Evolutionary conservation across 2,888 invertebrate genomes (phyloP), one percentile per base, ranked within the genome.

Genomic region (Rhogogaster chlorosoma): DNA sequence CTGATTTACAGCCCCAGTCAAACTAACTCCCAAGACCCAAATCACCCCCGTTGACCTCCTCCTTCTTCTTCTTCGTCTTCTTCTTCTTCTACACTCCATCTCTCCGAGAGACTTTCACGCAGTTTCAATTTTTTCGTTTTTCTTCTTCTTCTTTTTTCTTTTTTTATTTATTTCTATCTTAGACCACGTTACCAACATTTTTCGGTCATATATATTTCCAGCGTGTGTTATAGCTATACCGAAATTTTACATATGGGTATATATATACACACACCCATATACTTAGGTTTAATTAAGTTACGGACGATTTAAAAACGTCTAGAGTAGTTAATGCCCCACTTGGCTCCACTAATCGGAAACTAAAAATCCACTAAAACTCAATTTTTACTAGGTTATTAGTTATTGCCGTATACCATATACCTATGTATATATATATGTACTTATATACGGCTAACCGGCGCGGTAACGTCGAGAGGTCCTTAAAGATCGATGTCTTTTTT

Each of bases 341-440:
- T 78, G n/a, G 78, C 36, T 78, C 26, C 78, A 78, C 78, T 78
- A 78, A 78, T 78, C 78, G 78, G 29, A 78, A 78, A 78, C 57
- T 78, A 78, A 78, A 77, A 78, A 78, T 78, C 78, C 36, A 32
- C 57, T 78, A 78, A 78, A 78, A 73, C 75, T 77, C 49, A 29
- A 53, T 36, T 57, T 78, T 57, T 57, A 53, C 18, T 32, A 78
- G 61, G 57, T 77, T 77, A 77, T 77, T 49, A 77, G 53, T 49
- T 49, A 73, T 73, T n/a, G n/a, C 53, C 7, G 7, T 53, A 53
- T 38, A 38, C 5, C 38, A n/a, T 38, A 38, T 9, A 4, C 38
- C 9, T 38, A 38, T 6, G 38, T 38, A 38, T 38, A 38, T 53
- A 49, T n/a, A 49, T 18, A 49, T 18, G 18, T 49, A 49, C 18